Evolutionary conservation across 64 coral and sea anemone genomes (phyloP).

Genomic region (Stichodactyla helianthus): DNA sequence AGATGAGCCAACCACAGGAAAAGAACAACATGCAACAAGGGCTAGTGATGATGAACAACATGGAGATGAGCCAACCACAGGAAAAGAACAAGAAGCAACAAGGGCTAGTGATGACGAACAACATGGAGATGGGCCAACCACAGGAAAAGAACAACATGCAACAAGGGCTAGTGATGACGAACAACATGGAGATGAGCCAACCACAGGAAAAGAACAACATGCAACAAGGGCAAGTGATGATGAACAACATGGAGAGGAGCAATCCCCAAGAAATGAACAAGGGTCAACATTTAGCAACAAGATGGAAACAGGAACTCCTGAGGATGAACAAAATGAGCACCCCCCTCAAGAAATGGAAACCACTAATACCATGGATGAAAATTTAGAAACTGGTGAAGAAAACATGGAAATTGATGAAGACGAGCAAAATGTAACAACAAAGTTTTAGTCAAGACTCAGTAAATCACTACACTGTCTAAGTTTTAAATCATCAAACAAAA

Average conservation of each 20-base stretch:
- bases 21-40: background rate
- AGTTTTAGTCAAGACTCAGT: background rate
- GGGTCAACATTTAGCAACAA: too few relatives aligned
- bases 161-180: background rate
- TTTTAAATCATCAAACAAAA: too few relatives aligned
- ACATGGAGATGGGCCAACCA: background rate
- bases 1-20: background rate
- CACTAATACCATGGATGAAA: background rate
- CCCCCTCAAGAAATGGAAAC: background rate
- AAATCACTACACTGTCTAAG: background rate
- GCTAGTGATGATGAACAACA: background rate
- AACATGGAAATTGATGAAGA: background rate
- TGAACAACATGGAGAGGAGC: background rate
- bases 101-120: background rate
- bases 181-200: background rate
- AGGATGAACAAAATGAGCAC: background rate
- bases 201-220: background rate
- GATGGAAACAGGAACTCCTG: too few relatives aligned
- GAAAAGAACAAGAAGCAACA: background rate
- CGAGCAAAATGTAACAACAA: background rate
- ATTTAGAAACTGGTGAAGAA: background rate
- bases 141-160: background rate
- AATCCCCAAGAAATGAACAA: too few relatives aligned
- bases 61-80: background rate
- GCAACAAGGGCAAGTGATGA: too few relatives aligned